Conservation (phyloP, 2,113 vertebrate species). For the Salvelinus namaycush region DNA sequence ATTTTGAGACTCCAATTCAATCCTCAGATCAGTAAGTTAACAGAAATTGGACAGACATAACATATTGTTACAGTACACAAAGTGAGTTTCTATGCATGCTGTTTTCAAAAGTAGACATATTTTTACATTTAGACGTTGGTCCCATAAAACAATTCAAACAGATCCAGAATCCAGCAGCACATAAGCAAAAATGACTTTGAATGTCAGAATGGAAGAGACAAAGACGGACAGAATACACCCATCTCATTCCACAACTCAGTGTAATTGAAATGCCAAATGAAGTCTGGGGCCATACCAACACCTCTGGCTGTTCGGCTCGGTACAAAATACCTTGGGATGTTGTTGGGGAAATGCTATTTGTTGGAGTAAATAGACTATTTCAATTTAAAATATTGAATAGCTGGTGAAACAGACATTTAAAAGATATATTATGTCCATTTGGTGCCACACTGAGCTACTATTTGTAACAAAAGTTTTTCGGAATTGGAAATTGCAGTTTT, state of each 20-base stretch:
- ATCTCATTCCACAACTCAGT: conserved; percentile 46
- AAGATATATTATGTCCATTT: conserved; percentile 22
- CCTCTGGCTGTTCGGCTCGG: conserved; percentile 42
- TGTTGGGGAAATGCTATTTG: conserved; percentile 49
- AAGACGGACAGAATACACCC: conserved; percentile 53
- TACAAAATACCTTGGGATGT: conserved; percentile 30
- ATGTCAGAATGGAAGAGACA: conserved; percentile 49
- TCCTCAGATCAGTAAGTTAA: too few species aligned
- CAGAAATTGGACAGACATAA: too few species aligned
- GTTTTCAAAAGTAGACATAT: not conserved
- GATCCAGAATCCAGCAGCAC: conserved; percentile 20
- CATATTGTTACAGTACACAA: too few species aligned
- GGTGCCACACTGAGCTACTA: not conserved
- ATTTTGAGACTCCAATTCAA: too few species aligned
- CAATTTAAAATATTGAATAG: conserved; percentile 31
- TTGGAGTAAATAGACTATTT: conserved; percentile 47
- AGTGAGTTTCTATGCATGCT: too few species aligned
- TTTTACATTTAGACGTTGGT: conserved; percentile 14
- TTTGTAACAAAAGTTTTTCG: not conserved
- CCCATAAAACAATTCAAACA: conserved; percentile 42
- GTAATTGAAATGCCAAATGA: conserved; percentile 66
- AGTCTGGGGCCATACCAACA: conserved; percentile 36
- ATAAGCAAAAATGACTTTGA: conserved; percentile 47
- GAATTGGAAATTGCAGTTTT: not conserved
- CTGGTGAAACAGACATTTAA: conserved; percentile 31